A percentile compares a stretch with the other conserved stretches of the same genome.
These are phyloP conservation scores for Pseudopodoces humilis DNA, from an alignment of 2,113 vertebrate species.

Conservation along the genomic window DNA sequence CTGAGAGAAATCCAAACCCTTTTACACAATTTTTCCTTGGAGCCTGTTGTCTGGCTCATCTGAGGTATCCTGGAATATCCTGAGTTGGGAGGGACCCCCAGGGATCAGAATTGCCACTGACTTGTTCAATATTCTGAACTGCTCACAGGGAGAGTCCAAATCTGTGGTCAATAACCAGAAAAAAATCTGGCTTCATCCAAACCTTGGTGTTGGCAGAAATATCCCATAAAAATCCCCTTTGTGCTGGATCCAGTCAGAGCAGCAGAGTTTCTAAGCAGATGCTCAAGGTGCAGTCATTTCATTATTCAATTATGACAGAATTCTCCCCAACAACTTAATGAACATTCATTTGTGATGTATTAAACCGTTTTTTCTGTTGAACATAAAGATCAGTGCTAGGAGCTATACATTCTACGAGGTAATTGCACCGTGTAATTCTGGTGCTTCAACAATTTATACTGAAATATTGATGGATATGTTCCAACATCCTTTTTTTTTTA, in stretches of 20 bases:
- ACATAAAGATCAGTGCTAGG: slow-evolving; percentile 67
- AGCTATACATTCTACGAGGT: slow-evolving; percentile 63
- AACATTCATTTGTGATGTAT: slow-evolving; percentile 69
- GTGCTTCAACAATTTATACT: slow-evolving; percentile 57
- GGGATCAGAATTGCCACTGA: neutral
- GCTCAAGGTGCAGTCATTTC: slow-evolving; percentile 47
- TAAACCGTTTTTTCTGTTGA: slow-evolving; percentile 61
- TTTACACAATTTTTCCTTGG: neutral
- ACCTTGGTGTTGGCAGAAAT: neutral
- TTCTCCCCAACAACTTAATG: slow-evolving; percentile 71
- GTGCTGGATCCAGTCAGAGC: neutral
- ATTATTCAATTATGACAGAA: slow-evolving; percentile 65
- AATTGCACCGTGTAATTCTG: slow-evolving; percentile 66
- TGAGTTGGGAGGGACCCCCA: neutral
- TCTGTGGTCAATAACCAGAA: neutral
- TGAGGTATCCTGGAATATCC: neutral
- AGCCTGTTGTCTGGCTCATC: neutral
- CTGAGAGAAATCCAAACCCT: neutral
- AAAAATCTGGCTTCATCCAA: neutral
- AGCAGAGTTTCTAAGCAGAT: slow-evolving; percentile 32
- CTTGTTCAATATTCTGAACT: neutral
- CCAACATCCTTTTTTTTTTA: neutral
- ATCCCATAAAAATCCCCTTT: neutral
- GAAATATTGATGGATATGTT: slow-evolving; percentile 46
- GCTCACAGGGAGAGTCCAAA: neutral